A percentile compares a stretch with the other conserved stretches of the same genome.
Evolutionary conservation across 2,888 invertebrate genomes (phyloP).

Genomic region (Zaprionus lineosus): DNA sequence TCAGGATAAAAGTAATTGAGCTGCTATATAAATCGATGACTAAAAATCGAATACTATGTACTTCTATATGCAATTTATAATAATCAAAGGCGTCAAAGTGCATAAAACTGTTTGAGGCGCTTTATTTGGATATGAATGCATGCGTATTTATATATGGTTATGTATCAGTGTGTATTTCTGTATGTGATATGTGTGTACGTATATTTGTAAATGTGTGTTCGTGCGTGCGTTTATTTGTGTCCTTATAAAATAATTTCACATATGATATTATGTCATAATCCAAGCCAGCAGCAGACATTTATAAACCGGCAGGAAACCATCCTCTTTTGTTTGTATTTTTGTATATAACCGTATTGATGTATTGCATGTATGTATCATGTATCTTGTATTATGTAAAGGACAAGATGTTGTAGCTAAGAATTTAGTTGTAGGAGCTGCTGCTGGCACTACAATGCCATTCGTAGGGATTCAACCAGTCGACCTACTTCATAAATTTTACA

Average conservation of each 20-base stretch:
- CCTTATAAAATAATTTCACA: background rate
- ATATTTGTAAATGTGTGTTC: constrained; percentile 1
- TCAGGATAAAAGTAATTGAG: constrained; percentile 23
- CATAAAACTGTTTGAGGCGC: too few species aligned
- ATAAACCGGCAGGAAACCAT: constrained; percentile 42
- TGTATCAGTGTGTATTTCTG: background rate
- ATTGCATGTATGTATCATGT: constrained; percentile 11
- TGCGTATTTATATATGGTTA: background rate
- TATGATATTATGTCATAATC: too few species aligned
- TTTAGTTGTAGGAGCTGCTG: constrained; percentile 7
- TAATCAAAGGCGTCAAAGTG: too few species aligned
- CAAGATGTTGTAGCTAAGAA: constrained; percentile 25
- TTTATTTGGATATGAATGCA: constrained; percentile 12
- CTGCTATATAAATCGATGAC: constrained; percentile 22
- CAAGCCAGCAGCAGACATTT: constrained; percentile 21
- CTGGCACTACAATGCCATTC: background rate
- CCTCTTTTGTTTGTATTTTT: constrained; percentile 40
- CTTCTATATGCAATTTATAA: too few species aligned
- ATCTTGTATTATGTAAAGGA: constrained; percentile 12
- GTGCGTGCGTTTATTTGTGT: constrained; percentile 13
- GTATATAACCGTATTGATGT: constrained; percentile 49
- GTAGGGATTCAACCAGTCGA: too few species aligned
- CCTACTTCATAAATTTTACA: too few species aligned
- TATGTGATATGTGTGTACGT: constrained; percentile 1
- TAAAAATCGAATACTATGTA: constrained; percentile 8